Base-by-base conservation (phyloP, 1,140 invertebrate species). In the Micrasema minimum region DNA sequence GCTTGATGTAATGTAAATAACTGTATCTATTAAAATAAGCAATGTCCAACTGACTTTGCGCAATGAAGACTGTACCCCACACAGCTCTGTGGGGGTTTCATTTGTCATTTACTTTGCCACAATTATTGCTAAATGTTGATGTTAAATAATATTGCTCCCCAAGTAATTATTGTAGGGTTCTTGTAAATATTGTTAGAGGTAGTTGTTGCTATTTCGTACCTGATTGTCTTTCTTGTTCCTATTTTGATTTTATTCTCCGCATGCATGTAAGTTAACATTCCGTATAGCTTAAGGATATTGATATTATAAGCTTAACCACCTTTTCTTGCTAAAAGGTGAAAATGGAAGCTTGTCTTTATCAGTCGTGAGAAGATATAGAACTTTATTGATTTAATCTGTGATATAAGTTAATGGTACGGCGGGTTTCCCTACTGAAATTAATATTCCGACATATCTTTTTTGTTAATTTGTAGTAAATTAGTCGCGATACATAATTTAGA, bases 161-260 rank as follows among this genome's bases (percentile, higher is more conserved):
- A 35, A 41, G 10, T 41, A 38, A 11, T 41, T 31, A 31, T 31
- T 31, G 14, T 55, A 59, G 18, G 31, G 16, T 59, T 41, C 10
- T 5, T 43, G 55, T 38, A 59, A 41, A 59, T 59, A 59, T 41
- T 59, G 14, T 59, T 38, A 23, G 35, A 59, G 55, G 55, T 59
- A 59, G 55, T 20, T 43, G 55, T 38, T 59, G 55, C 55, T 59
- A 59, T 59, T 59, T 59, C 11, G 55, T 59, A 59, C 55, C 55
- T 59, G 55, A 59, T 23, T 59, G 20, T 59, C 20, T 59, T 53
- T 59, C 14, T 14, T 41, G 55, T 59, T 59, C 55, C 51, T 55
- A 59, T 43, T 41, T 59, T 59, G 38, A 23, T 38, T 59, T 59
- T 59, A 31, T n/a, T n/a, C 26, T 31, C n/a, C 43, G 43, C 18